These are phyloP conservation scores for Nibea coibor DNA, from an alignment of 2,113 vertebrate genomes.

Conservation along the genomic window DNA sequence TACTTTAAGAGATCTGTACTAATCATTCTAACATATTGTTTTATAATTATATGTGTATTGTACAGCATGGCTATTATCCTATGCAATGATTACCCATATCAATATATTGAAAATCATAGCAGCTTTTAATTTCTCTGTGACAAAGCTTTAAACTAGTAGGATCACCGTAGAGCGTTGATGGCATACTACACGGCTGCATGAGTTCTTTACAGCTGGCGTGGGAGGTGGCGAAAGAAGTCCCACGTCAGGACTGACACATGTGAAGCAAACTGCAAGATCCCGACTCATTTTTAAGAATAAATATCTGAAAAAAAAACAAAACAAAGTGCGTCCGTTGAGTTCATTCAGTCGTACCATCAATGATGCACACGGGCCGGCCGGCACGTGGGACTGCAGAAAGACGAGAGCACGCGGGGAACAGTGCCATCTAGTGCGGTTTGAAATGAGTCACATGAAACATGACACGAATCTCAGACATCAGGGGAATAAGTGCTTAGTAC, in stretches of 20 bases:
- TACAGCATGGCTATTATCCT: constrained; percentile 98
- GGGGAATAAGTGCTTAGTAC: too few species aligned
- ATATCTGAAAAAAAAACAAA: constrained; percentile 66
- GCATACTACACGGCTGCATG: constrained; percentile 90
- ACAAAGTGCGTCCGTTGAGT: constrained; percentile 17
- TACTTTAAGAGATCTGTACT: constrained; percentile 73
- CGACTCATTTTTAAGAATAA: constrained; percentile 97
- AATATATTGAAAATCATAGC: constrained; percentile 79
- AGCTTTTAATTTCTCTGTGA: constrained; percentile 82
- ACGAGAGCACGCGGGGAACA: constrained; percentile 15
- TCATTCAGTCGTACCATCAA: neutral
- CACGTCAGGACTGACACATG: constrained; percentile 61
- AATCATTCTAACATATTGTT: constrained; percentile 86
- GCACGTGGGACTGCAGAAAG: neutral
- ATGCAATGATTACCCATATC: constrained; percentile 92
- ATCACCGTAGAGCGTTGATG: constrained; percentile 83
- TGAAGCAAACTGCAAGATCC: constrained; percentile 81
- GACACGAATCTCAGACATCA: neutral
- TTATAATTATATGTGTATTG: constrained; percentile 83
- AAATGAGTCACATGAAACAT: neutral
- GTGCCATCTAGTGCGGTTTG: constrained; percentile 58
- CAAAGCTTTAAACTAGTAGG: constrained; percentile 88
- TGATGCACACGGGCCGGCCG: neutral
- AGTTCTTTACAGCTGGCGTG: constrained; percentile 83
- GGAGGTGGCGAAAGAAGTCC: constrained; percentile 83